Conservation (phyloP, 1,140 invertebrate species). For the Stegodyphus mimosarum region DNA sequence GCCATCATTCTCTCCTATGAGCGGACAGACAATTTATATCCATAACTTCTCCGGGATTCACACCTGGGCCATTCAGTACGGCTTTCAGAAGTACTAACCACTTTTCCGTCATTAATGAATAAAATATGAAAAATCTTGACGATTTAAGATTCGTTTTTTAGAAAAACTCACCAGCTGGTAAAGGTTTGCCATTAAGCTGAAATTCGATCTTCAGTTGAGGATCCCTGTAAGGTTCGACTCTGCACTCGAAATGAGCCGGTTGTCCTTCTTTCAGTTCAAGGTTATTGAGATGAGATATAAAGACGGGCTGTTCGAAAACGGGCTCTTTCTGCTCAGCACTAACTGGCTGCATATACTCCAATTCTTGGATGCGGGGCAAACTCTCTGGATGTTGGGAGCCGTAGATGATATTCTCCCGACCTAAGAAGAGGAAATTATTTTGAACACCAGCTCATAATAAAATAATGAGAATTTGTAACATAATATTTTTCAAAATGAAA, state of each 20-base stretch:
- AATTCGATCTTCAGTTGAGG: slow-evolving; percentile 85
- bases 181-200: slow-evolving; percentile 62
- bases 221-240: slow-evolving; percentile 93
- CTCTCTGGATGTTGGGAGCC: slow-evolving; percentile 95
- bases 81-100: no score
- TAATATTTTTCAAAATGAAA: no score
- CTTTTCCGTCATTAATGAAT: no score
- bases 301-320: slow-evolving; percentile 85
- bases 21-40: no score
- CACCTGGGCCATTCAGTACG: no score
- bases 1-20: no score
- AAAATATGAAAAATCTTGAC: no score
- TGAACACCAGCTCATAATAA: no score
- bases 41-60: no score
- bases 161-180: slow-evolving; percentile 44
- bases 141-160: background rate
- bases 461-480: no score
- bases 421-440: slow-evolving; percentile 33
- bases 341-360: slow-evolving; percentile 72
- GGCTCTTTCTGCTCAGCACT: slow-evolving; percentile 77
- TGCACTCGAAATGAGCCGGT: slow-evolving; percentile 93
- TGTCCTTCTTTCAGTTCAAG: slow-evolving; percentile 90
- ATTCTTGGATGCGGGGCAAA: slow-evolving; percentile 87
- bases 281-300: slow-evolving; percentile 91
- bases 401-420: slow-evolving; percentile 78